Evolutionary conservation across 2,113 vertebrate genomes (phyloP), one percentile per base, ranked within the genome.

Genomic region (Cyprinodon brontotheroides): DNA sequence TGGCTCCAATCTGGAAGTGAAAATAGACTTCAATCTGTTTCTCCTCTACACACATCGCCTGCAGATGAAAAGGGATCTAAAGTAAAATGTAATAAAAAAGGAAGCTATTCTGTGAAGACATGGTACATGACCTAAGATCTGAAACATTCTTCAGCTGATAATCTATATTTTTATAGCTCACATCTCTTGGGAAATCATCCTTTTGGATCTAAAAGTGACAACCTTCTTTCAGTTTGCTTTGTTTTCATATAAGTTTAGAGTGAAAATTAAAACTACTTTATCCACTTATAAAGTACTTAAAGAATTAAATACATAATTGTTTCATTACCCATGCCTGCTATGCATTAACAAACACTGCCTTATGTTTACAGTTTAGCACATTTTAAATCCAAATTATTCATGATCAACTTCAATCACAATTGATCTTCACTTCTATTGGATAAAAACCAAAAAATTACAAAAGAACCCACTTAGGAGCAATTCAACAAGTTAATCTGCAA

Each of bases 1-100:
- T 91, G 85, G 89, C 91, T 84, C 90, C 78, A 81, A 91, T 91
- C 91, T 82, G 63, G 83, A 85, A 43, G 17, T 77, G 62, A 86
- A 65, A 89, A 47, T 6, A 17, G 77, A 70, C 73, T 60, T 0
- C n/a, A 68, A 60, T 64, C 67, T 64, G 45, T 12, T 50, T 29
- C 39, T 61, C 61, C 85, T 48, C 72, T 63, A 66, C 62, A 65
- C 45, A 65, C 63, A 67, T 29, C 50, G 3, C 20, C 2, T 20
- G 50, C 50, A n/a, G 50, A 57, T 57, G 1, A 57, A 57, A 57
- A 57, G n/a, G 17, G 50, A 57, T n/a, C 17, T 57, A 57, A 53
- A 10, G 50, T n/a, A n/a, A 57, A 20, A 57, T 20, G 20, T 6
- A 57, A 57, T 57, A n/a, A 57, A 57, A 57, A 57, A n/a, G 50